Percentiles rank a stretch among this genome's conserved stretches.
These are phyloP conservation scores for Eleutherodactylus coqui DNA, from an alignment of 2,797 vertebrate species.

Conservation along the genomic window DNA sequence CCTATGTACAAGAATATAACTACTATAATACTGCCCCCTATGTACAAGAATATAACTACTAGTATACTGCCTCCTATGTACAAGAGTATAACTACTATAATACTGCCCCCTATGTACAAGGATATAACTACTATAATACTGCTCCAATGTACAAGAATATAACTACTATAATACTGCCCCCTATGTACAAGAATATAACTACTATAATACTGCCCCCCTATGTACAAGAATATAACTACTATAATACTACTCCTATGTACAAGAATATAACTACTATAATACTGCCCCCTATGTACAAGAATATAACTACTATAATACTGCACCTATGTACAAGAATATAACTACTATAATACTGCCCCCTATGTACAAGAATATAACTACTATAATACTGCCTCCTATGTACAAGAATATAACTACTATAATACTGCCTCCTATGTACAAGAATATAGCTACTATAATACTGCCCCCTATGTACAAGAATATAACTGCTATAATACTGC, in stretches of 20 bases:
- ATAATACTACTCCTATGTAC: conserved; percentile 3
- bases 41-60: background rate
- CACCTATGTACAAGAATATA: conserved; percentile 6
- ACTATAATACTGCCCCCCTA: background rate
- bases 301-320: conserved; percentile 14
- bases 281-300: background rate
- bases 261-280: conserved; percentile 15
- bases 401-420: conserved; percentile 7
- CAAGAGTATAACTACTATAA: background rate
- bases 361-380: conserved; percentile 13
- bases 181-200: conserved; percentile 1
- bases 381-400: background rate
- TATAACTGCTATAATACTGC: conserved; percentile 1
- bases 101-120: background rate
- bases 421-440: background rate
- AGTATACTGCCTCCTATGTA: background rate
- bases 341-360: background rate
- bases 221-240: conserved; percentile 7
- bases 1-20: background rate
- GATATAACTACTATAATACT: conserved; percentile 3
- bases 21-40: background rate
- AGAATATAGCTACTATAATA: conserved; percentile 13
- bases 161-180: no score
- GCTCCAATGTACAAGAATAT: background rate
- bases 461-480: background rate